Conservation (phyloP, 2,797 vertebrate genomes). For the Phalloptychus januarius region DNA sequence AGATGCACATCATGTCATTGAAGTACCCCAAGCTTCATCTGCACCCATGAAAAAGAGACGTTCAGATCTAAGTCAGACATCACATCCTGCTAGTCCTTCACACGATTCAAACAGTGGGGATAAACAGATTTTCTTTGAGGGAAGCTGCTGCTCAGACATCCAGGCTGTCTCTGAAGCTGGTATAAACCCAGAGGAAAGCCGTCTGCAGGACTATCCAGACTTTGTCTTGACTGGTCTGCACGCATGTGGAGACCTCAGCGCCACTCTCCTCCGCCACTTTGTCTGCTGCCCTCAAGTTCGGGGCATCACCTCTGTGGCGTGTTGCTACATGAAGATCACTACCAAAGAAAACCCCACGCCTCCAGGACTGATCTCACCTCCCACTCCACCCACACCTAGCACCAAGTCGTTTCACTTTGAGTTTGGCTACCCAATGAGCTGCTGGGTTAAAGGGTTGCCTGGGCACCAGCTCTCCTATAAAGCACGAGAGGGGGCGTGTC, state of each 20-base stretch:
- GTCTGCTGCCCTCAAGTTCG: slow-evolving; percentile 79
- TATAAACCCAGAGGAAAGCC: background rate
- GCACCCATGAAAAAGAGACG: slow-evolving; percentile 66
- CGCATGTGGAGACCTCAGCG: slow-evolving; percentile 91
- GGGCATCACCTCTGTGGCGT: slow-evolving; percentile 88
- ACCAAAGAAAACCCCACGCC: slow-evolving; percentile 76
- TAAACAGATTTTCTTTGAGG: background rate
- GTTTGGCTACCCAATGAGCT: slow-evolving; percentile 89
- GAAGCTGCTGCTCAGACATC: background rate
- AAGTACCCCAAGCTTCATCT: slow-evolving; percentile 20
- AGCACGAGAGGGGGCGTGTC: slow-evolving; percentile 90
- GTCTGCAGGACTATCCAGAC: slow-evolving; percentile 22
- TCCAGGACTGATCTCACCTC: slow-evolving; percentile 59
- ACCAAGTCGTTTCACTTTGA: background rate
- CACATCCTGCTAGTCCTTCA: background rate
- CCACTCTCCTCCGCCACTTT: slow-evolving; percentile 89
- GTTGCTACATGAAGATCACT: slow-evolving; percentile 95
- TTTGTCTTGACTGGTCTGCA: slow-evolving; percentile 90
- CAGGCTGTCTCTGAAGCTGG: background rate
- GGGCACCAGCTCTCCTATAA: slow-evolving; percentile 90
- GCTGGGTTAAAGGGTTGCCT: slow-evolving; percentile 79
- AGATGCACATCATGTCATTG: background rate
- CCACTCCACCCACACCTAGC: background rate
- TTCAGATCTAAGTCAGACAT: slow-evolving; percentile 1
- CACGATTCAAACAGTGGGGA: background rate